Base-by-base conservation (phyloP, 2,888 invertebrate genomes). In the Ischnus inquisitorius region DNA sequence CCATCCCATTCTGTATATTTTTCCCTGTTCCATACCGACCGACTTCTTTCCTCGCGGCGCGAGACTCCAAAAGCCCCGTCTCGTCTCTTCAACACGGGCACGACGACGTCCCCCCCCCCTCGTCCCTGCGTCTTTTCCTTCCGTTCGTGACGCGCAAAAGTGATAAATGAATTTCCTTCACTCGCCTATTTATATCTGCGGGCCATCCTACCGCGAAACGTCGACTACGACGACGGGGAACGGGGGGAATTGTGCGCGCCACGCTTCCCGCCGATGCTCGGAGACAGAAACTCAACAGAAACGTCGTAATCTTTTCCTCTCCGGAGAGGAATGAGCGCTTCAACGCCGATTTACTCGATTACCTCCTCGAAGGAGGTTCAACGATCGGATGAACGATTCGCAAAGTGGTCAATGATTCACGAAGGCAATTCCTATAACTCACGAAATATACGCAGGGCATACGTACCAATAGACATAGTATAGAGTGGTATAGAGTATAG, bases 121-220 rank as follows among this genome's bases (percentile, higher is more conserved):
- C 43, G 71, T 48, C 80, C 77, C 62, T 34, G 79, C 64, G 62
- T 25, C 68, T 65, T 86, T 82, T 87, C 76, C 86, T 87, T 84
- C 85, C 87, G 87, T 88, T 88, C 87, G 87, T 86, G 87, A 89
- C 89, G 89, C 82, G 88, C 87, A 88, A 89, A 89, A 88, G 88
- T 92, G 92, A 92, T 92, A 90, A 92, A 92, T 92, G 92, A 91
- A 92, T 92, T 89, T 88, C 76, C 82, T 79, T 68, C 64, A 74
- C 76, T 65, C 79, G 81, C 84, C 86, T 89, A 86, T 86, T 88
- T 89, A 89, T 89, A 90, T 88, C 85, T 79, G 75, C 67, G 83
- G 46, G 78, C 54, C 83, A 72, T 74, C 22, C 62, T 78, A 60
- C 87, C 83, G 69, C 82, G 81, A 78, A 81, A 84, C 72, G 82